Evolutionary conservation across 2,113 vertebrate genomes (phyloP).

Genomic region (Lepisosteus oculatus): DNA sequence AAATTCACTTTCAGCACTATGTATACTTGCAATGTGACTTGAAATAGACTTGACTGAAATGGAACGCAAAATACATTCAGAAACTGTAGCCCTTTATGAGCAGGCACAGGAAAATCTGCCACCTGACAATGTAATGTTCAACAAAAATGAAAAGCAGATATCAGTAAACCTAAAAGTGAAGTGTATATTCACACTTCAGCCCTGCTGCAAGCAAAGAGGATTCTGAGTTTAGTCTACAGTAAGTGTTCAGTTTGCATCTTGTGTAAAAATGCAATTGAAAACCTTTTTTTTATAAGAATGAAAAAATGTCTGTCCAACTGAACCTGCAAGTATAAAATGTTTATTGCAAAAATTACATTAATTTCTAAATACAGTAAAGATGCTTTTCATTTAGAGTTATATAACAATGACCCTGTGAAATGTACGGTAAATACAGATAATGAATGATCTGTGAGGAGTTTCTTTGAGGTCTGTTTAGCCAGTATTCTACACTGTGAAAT

Average conservation of each 20-base stretch:
- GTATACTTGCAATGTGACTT: not conserved
- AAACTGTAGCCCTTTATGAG: too few relatives aligned
- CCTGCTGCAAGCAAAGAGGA: constrained; percentile 11
- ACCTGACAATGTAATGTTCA: not conserved
- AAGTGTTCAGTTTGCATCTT: too few relatives aligned
- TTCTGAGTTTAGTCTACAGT: not conserved
- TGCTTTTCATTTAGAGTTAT: too few relatives aligned
- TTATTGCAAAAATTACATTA: not conserved
- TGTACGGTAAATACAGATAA: too few relatives aligned
- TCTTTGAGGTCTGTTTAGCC: too few relatives aligned
- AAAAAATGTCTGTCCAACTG: not conserved
- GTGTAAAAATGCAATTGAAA: too few relatives aligned
- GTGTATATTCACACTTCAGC: constrained; percentile 1
- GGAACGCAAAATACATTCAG: too few relatives aligned
- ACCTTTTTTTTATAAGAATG: not conserved
- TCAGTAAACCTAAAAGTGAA: not conserved
- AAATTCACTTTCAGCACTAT: not conserved
- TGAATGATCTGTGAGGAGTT: too few relatives aligned
- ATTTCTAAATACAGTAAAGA: too few relatives aligned
- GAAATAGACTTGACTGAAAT: too few relatives aligned
- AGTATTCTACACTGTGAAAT: too few relatives aligned
- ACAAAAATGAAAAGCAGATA: constrained; percentile 1
- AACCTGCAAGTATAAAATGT: not conserved
- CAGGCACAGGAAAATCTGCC: not conserved
- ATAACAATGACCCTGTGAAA: too few relatives aligned